phyloP scores from a whole-genome alignment of 2,797 vertebrate species.

The Crenuchus spilurus region DNA sequence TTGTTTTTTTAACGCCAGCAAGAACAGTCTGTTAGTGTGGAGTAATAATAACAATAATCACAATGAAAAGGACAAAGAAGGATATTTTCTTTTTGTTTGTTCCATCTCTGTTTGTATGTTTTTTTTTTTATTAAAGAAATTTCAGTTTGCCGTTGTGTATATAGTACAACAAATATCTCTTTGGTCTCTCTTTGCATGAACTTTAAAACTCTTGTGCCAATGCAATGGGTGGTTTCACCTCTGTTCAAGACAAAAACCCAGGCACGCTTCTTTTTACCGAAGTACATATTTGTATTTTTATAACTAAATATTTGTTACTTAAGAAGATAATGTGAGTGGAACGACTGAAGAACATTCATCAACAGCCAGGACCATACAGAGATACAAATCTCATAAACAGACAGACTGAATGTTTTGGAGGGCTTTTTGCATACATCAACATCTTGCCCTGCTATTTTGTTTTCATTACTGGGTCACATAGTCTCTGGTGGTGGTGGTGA shows the following conservation, averaged over 20 bases:
- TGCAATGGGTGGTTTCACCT: conserved; percentile 79
- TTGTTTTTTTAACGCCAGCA: conserved; percentile 11
- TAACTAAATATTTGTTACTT: conserved; percentile 99
- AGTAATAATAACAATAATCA: conserved; percentile 15
- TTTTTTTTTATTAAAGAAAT: conserved; percentile 72
- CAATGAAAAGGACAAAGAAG: conserved; percentile 19
- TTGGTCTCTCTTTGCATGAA: conserved; percentile 95
- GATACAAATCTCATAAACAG: conserved; percentile 61
- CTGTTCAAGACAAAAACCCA: conserved; percentile 72
- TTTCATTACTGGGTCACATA: conserved; percentile 27
- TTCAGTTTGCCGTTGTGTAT: conserved; percentile 27
- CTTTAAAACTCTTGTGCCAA: conserved; percentile 86
- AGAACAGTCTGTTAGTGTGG: conserved; percentile 3
- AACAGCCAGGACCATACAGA: conserved; percentile 58
- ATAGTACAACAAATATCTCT: conserved; percentile 58
- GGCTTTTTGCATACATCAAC: conserved; percentile 81
- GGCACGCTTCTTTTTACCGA: conserved; percentile 93
- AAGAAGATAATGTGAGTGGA: conserved; percentile 86
- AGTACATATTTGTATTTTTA: conserved; percentile 99
- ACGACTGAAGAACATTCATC: conserved; percentile 85
- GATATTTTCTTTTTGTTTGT: conserved; percentile 32
- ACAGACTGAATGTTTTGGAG: conserved; percentile 83
- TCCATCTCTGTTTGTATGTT: conserved; percentile 67
- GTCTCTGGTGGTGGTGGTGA: conserved; percentile 79
- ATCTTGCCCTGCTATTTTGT: conserved; percentile 50